Base-by-base conservation (phyloP, 2,888 invertebrate genomes). In the Plutella xylostella region DNA sequence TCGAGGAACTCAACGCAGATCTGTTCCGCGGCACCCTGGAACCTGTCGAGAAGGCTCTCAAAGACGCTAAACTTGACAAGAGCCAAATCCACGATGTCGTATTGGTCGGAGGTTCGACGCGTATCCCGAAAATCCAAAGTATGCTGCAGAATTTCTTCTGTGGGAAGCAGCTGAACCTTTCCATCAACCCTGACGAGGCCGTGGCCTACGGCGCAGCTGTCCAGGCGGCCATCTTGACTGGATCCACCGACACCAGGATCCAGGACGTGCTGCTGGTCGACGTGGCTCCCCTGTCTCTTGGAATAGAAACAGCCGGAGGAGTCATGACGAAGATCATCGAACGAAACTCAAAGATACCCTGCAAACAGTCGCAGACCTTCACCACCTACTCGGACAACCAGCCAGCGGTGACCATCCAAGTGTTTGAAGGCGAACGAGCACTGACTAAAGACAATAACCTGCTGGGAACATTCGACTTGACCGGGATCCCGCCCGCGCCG, bases 381-480 rank as follows among this genome's bases (percentile, higher is more conserved):
- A 90, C 92, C 35, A 94, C 93, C 0, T 93, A 91, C 63, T 77
- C 91, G 0, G 93, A 94, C 76, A 93, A 93, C 72, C 93, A 94
- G 68, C 86, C 90, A 0, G 91, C 87, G 0, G 92, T 92, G 37
- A 88, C 88, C 19, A 88, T 92, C 48, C 89, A 91, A 65, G 91
- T 91, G 14, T 90, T 87, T 63, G 91, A 93, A 65, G 92, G 92
- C 22, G 92, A 92, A 71, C 82, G 93, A 30, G 89, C 90, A 15
- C 90, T 92, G 91, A 92, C 92, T n/a, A 91, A 90, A 65, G 91
- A 92, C 71, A 92, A 92, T 77, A 90, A 92, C 63, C 64, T 88
- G 5, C 68, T 90, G 43, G 89, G 89, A 31, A 88, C 85, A 5
- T 89, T 90, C 63, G 88, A 89, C 55, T 63, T 89, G 51, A 87